Percentiles rank a stretch among this genome's conserved stretches.
phyloP scores from a whole-genome alignment of 35 echinoderm and acorn worm species.

The Chiridota heheva region DNA sequence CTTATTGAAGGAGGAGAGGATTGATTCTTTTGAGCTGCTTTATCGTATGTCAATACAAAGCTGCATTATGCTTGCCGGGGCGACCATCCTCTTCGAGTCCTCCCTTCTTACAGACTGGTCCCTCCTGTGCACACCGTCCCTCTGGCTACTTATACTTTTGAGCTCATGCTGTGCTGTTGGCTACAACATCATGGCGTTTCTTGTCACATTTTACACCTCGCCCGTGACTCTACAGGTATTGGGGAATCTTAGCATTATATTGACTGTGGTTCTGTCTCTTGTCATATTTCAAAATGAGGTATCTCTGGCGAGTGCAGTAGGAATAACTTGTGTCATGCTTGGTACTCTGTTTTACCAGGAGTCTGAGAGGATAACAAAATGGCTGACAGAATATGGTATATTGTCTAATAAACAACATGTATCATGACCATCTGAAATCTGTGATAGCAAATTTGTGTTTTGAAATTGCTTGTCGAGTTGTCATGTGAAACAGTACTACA shows the following conservation, averaged over 20 bases:
- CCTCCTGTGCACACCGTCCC: conserved; percentile 30
- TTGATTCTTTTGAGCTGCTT: conserved; percentile 90
- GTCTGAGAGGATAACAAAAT: conserved; percentile 31
- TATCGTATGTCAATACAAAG: conserved; percentile 95
- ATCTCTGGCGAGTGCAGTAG: conserved; percentile 59
- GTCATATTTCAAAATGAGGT: conserved; percentile 88
- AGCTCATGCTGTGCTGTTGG: conserved; percentile 91
- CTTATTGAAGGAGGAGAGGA: conserved; percentile 83
- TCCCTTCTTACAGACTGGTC: conserved; percentile 46
- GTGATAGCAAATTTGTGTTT: no score
- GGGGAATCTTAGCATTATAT: conserved; percentile 78
- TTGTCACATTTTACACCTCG: conserved; percentile 95
- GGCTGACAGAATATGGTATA: no score
- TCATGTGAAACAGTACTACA: no score
- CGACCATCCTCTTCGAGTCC: conserved; percentile 74
- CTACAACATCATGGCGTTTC: conserved; percentile 94
- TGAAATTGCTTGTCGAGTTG: no score
- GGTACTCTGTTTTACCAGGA: conserved; percentile 84
- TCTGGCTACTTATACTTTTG: conserved; percentile 60
- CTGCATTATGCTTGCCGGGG: conserved; percentile 56
- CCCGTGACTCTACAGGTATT: conserved; percentile 84
- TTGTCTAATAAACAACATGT: no score
- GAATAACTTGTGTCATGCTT: conserved; percentile 60
- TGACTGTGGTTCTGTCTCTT: conserved; percentile 72
- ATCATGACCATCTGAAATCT: no score